Evolutionary conservation across 1,140 invertebrate genomes (phyloP).

Genomic region (Papilio polyxenes): DNA sequence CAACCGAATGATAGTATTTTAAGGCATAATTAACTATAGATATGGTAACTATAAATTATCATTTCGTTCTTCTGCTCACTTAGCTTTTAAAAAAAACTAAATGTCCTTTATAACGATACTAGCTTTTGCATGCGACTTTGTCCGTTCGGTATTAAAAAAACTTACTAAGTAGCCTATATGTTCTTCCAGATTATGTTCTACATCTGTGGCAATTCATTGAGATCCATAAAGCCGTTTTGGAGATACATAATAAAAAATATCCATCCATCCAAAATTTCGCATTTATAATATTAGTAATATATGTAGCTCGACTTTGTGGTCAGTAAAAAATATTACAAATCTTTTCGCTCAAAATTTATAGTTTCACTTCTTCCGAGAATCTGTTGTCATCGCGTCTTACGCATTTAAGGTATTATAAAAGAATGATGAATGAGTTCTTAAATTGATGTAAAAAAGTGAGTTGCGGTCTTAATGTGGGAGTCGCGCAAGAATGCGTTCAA

Average conservation of each 20-base stretch:
- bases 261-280: too few species aligned
- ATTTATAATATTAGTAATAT: too few species aligned
- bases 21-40: too few species aligned
- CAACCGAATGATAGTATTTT: neutral
- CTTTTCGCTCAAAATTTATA: neutral
- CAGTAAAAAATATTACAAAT: neutral
- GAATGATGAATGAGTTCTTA: conserved; percentile 22
- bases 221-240: too few species aligned
- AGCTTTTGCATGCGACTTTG: too few species aligned
- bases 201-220: too few species aligned
- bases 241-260: too few species aligned
- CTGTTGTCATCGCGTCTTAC: neutral
- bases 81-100: neutral
- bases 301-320: neutral
- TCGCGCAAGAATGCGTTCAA: conserved; percentile 64
- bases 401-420: conserved; percentile 45
- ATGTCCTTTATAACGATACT: neutral
- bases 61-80: too few species aligned
- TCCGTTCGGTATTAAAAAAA: too few species aligned
- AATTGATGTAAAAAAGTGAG: conserved; percentile 19
- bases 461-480: conserved; percentile 55
- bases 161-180: too few species aligned
- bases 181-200: too few species aligned
- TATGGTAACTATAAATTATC: too few species aligned
- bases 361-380: neutral